These are phyloP conservation scores for Macquaria ambigua DNA, from an alignment of 2,113 vertebrate genomes.

Conservation along the genomic window DNA sequence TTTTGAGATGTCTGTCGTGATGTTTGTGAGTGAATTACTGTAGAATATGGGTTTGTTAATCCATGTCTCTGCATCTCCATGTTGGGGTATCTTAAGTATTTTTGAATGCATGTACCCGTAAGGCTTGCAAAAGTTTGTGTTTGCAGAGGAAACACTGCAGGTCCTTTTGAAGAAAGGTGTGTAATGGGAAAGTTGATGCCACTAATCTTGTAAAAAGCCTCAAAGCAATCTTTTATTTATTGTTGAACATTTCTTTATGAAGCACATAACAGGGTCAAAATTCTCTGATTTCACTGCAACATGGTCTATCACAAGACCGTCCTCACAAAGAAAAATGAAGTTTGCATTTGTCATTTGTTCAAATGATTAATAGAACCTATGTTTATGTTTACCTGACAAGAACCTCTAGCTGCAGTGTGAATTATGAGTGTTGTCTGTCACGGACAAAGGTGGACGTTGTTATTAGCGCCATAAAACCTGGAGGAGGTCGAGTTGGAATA, in stretches of 20 bases:
- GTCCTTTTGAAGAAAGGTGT: background rate
- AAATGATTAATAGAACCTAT: background rate
- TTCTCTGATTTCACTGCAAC: background rate
- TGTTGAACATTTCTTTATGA: background rate
- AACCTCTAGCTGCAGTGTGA: background rate
- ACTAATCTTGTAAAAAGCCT: background rate
- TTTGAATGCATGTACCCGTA: background rate
- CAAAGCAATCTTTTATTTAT: background rate
- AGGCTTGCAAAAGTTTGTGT: background rate
- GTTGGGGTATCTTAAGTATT: background rate
- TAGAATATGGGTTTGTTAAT: constrained; percentile 12
- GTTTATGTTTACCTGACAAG: background rate
- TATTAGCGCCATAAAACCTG: background rate
- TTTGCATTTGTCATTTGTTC: background rate
- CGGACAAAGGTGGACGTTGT: background rate
- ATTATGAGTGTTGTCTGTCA: background rate
- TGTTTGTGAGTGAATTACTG: constrained; percentile 2
- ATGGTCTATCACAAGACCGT: background rate
- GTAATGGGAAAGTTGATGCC: no score
- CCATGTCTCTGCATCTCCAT: background rate
- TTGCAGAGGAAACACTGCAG: background rate
- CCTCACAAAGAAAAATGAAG: background rate
- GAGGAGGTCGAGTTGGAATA: background rate
- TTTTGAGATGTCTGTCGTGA: constrained; percentile 4
- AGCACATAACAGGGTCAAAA: background rate